Conservation (phyloP, 1,140 invertebrate species). For the Drosophila kikkawai region DNA sequence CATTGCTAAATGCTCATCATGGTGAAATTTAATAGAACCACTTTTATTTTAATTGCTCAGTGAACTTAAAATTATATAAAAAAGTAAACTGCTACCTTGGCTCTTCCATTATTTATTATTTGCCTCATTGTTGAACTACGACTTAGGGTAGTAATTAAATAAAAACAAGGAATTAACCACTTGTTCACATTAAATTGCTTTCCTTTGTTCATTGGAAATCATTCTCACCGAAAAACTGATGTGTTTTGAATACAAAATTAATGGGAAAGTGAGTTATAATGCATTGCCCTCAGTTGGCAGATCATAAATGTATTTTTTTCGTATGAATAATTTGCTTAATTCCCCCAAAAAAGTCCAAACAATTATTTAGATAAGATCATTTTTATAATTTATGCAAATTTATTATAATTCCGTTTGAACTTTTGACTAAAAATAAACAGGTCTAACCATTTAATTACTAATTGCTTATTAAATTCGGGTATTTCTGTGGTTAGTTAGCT, state of each 20-base stretch:
- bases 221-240: constrained; percentile 1
- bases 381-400: constrained; percentile 6
- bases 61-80: not conserved
- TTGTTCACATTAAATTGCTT: not conserved
- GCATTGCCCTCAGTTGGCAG: constrained; percentile 3
- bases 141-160: not conserved
- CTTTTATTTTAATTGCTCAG: not conserved
- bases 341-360: not conserved
- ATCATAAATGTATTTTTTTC: not conserved
- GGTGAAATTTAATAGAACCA: not conserved
- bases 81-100: not conserved
- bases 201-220: constrained; percentile 5
- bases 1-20: not conserved
- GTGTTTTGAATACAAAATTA: constrained; percentile 6
- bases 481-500: not conserved
- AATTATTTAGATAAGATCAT: not conserved
- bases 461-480: not conserved
- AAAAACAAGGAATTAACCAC: constrained; percentile 11
- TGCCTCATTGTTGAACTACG: constrained; percentile 5
- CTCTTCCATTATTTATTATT: not conserved
- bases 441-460: not conserved
- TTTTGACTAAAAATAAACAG: not conserved
- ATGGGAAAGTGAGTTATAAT: constrained; percentile 2
- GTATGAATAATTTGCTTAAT: not conserved
- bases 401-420: not conserved